These are phyloP conservation scores for Aricia agestis DNA, from an alignment of 1,140 invertebrate genomes.

Conservation along the genomic window DNA sequence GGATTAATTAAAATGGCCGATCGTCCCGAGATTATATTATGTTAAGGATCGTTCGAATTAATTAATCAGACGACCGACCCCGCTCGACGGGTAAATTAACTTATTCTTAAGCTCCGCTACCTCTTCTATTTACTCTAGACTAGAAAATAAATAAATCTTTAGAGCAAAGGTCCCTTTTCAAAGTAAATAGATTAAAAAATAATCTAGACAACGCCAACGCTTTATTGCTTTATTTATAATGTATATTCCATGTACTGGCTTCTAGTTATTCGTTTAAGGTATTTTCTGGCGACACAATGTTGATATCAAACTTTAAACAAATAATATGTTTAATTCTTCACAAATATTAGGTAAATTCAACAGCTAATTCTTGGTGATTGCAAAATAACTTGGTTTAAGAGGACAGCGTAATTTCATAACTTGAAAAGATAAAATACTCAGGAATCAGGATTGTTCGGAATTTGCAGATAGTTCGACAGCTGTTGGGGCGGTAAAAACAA, in stretches of 20 bases:
- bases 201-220: neutral
- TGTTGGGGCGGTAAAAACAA: slow-evolving; percentile 14
- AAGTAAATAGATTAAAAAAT: neutral
- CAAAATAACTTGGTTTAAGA: neutral
- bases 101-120: neutral
- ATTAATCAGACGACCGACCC: neutral
- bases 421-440: slow-evolving; percentile 1
- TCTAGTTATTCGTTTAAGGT: too few species aligned
- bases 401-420: neutral
- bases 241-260: neutral
- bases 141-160: neutral
- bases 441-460: neutral
- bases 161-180: neutral
- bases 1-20: slow-evolving; percentile 14
- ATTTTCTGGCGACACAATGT: too few species aligned
- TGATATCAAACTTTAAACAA: too few species aligned
- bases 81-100: neutral
- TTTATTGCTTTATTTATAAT: too few species aligned
- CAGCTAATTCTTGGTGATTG: neutral
- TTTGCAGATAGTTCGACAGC: slow-evolving; percentile 9
- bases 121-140: neutral
- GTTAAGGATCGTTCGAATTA: slow-evolving; percentile 8
- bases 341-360: neutral
- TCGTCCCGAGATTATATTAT: slow-evolving; percentile 9
- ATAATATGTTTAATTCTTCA: neutral